Base-by-base conservation (phyloP, 2,888 invertebrate species). In the Lamellibrachia columna region DNA sequence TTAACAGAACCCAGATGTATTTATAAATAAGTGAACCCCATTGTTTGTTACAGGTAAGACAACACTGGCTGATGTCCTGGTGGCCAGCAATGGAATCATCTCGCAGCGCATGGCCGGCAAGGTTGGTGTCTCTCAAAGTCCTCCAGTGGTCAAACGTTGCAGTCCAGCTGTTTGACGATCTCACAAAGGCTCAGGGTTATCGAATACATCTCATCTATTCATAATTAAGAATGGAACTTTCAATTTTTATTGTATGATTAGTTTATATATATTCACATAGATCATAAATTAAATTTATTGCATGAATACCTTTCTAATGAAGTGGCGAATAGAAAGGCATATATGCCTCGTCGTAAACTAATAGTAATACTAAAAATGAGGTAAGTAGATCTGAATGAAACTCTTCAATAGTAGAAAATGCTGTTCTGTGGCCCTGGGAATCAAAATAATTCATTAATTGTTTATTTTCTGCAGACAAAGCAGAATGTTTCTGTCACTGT, bases 61-160 rank as follows among this genome's bases (percentile, higher is more conserved):
- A 0, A 99, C 99, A 0, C 97, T 99, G 94, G 99, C 99, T 0
- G 99, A 99, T 97, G 98, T 98, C 90, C 97, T 99, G 94, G 98
- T 99, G 94, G 99, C 99, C 91, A 98, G 98, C 95, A 99, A 99
- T 97, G 99, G 98, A 92, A 98, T 99, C 93, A 99, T 99, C 96
- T 99, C 99, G 3, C 98, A 98, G 95, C 97, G 98, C 95, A 97
- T 98, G 97, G 98, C 98, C 15, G 99, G 99, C 3, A 98, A 98
- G 96, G 97, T 99, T 91, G 3, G 75, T 75, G n/a, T 75, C 22
- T 55, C 55, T 9, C 22, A 75, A 75, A 75, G 15, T 58, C 58
- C 58, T 58, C 58, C 8, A 11, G 15, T 58, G 2, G 11, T 40
- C 40, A 40, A 40, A 40, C 1, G 40, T 40, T 40, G 40, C 40